phyloP scores from a whole-genome alignment of 2,888 invertebrate species.

The Chalcosyrphus nemorum region DNA sequence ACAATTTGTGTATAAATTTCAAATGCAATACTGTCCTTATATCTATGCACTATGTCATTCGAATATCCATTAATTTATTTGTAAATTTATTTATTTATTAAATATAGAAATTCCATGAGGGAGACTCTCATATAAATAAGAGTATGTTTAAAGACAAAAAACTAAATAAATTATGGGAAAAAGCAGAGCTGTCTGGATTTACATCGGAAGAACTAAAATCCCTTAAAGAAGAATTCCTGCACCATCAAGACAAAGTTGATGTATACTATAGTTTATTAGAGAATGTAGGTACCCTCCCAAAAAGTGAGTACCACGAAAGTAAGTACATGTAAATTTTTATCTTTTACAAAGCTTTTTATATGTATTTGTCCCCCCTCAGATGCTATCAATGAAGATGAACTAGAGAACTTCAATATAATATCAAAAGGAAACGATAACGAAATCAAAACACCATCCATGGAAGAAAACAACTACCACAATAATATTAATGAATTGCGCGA shows the following conservation, averaged over 20 bases:
- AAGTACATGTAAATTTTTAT: slow-evolving; percentile 75
- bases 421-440: slow-evolving; percentile 84
- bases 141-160: slow-evolving; percentile 95
- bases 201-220: slow-evolving; percentile 91
- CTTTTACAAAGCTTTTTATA: no score
- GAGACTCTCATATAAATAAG: slow-evolving; percentile 87
- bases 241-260: slow-evolving; percentile 96
- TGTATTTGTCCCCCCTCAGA: slow-evolving; percentile 82
- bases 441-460: slow-evolving; percentile 82
- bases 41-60: no score
- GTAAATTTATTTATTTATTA: not conserved
- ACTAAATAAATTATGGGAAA: slow-evolving; percentile 93
- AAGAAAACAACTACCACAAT: slow-evolving; percentile 83
- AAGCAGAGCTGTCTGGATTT: slow-evolving; percentile 94
- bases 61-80: no score
- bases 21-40: no score
- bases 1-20: no score
- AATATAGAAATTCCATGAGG: slow-evolving; percentile 79
- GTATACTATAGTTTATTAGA: slow-evolving; percentile 92
- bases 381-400: slow-evolving; percentile 88
- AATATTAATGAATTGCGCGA: slow-evolving; percentile 88
- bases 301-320: slow-evolving; percentile 87
- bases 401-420: slow-evolving; percentile 88
- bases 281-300: slow-evolving; percentile 84
- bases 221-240: slow-evolving; percentile 93